Conservation (phyloP, 2,113 vertebrate genomes). For the Crotalus helleri region DNA sequence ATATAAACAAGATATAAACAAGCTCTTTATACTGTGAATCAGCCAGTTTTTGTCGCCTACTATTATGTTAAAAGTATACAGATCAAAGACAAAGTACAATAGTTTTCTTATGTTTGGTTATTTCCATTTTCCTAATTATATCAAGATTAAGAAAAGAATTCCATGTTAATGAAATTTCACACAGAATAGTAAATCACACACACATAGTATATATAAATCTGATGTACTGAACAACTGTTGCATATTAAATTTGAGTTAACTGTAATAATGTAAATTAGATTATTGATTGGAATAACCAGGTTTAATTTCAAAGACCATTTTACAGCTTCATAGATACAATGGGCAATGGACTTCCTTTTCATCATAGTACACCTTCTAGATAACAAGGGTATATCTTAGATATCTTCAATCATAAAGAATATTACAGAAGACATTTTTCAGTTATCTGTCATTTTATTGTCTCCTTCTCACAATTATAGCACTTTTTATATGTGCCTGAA, state of each 20-base stretch:
- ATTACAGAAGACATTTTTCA: background rate
- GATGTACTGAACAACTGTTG: background rate
- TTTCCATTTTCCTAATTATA: background rate
- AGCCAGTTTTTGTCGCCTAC: background rate
- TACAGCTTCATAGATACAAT: background rate
- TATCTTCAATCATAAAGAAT: background rate
- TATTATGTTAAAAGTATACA: background rate
- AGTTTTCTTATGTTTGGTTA: background rate
- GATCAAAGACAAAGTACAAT: background rate
- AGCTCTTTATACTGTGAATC: background rate
- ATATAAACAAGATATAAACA: background rate
- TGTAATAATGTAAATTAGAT: background rate
- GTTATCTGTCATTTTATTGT: background rate
- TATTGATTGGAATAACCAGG: background rate
- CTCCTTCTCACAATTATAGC: background rate
- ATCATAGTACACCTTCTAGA: background rate
- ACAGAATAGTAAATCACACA: background rate
- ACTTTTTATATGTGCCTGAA: background rate
- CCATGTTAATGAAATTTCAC: background rate
- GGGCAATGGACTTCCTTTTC: background rate
- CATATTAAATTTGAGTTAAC: background rate
- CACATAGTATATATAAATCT: background rate
- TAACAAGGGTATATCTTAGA: background rate
- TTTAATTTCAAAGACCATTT: background rate
- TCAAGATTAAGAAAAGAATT: background rate